Conservation (phyloP, 2,113 vertebrate genomes). For the Platycercus adscitus region DNA sequence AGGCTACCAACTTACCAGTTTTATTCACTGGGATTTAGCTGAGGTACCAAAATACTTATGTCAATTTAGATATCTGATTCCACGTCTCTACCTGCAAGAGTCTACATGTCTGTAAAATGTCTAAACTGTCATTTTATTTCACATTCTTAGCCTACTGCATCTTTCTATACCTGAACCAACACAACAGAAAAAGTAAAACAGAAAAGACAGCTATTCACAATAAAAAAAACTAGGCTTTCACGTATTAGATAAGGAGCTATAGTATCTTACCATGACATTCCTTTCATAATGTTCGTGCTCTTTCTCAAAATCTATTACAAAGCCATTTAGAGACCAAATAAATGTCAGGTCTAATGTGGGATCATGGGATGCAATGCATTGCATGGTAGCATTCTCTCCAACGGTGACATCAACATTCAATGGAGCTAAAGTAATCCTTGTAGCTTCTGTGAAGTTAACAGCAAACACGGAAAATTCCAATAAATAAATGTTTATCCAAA, state of each 20-base stretch:
- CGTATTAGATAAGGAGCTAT: neutral
- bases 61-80: neutral
- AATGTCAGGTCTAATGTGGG: constrained; percentile 89
- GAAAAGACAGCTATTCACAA: neutral
- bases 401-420: constrained; percentile 88
- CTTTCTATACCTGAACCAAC: neutral
- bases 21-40: neutral
- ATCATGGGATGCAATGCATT: constrained; percentile 91
- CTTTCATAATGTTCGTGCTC: constrained; percentile 86
- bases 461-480: constrained; percentile 31
- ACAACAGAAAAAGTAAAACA: neutral
- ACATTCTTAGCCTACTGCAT: neutral
- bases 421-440: constrained; percentile 91
- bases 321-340: constrained; percentile 91
- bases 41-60: neutral
- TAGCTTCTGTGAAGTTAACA: constrained; percentile 84
- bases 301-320: constrained; percentile 88
- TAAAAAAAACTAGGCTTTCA: neutral
- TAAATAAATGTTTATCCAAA: constrained; percentile 1
- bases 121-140: neutral
- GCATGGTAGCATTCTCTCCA: constrained; percentile 89
- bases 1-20: neutral
- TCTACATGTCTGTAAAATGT: neutral
- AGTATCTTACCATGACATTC: constrained; percentile 82
- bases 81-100: neutral